A percentile compares a stretch with the other conserved stretches of the same genome.
Conservation (phyloP, 2,113 vertebrate genomes). For the Seriola quinqueradiata region DNA sequence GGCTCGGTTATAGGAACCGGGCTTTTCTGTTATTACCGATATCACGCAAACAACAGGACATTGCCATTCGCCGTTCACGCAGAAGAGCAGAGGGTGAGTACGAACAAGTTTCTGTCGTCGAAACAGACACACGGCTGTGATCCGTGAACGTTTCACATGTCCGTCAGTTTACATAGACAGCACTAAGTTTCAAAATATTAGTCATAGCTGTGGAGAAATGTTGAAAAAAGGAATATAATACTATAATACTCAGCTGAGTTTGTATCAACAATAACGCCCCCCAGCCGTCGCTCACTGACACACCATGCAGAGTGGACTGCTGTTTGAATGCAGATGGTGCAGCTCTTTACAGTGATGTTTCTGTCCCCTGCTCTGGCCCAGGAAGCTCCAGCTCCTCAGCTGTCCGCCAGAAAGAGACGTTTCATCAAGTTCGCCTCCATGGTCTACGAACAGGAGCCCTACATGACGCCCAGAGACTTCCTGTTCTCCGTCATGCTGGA, state of each 20-base stretch:
- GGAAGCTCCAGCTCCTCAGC: conserved; percentile 40
- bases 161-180: neutral
- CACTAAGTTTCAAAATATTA: fast-evolving
- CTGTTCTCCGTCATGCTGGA: conserved; percentile 95
- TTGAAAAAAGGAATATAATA: neutral
- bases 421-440: conserved; percentile 94
- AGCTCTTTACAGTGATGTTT: neutral
- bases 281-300: neutral
- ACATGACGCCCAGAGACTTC: conserved; percentile 98
- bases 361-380: conserved; percentile 6
- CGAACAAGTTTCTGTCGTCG: neutral
- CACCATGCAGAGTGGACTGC: neutral
- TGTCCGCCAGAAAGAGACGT: conserved; percentile 77
- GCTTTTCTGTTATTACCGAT: conserved; percentile 36
- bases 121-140: neutral
- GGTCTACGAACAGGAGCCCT: conserved; percentile 89
- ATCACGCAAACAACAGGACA: conserved; percentile 19
- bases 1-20: conserved; percentile 61
- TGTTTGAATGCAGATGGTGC: no score
- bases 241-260: neutral
- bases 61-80: conserved; percentile 66
- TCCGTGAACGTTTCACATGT: fast-evolving
- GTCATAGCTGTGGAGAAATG: no score
- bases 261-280: neutral
- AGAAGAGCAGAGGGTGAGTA: conserved; percentile 64